A percentile compares a stretch with the other conserved stretches of the same genome.
These are phyloP conservation scores for Lypha dubia DNA, from an alignment of 2,888 invertebrate genomes.

Conservation along the genomic window DNA sequence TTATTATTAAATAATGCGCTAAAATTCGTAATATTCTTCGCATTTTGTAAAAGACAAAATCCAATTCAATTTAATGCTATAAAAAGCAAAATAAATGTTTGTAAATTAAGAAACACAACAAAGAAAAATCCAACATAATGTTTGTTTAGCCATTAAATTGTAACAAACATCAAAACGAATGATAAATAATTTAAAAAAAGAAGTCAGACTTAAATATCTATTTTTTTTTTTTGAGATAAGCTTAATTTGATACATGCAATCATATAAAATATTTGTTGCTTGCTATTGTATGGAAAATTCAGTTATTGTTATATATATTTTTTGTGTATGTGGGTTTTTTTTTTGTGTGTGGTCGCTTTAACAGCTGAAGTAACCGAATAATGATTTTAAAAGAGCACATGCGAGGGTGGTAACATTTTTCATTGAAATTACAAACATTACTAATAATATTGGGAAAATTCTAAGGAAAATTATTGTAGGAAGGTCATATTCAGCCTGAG, in stretches of 20 bases:
- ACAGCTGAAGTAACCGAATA: neutral
- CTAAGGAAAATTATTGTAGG: too few species aligned
- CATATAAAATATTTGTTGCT: neutral
- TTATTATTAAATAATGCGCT: too few species aligned
- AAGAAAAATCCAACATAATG: neutral
- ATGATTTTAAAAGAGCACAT: neutral
- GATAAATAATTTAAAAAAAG: neutral
- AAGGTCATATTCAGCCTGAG: too few species aligned
- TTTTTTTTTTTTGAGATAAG: too few species aligned
- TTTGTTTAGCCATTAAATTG: neutral
- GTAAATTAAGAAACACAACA: neutral
- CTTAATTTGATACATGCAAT: too few species aligned
- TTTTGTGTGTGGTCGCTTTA: neutral
- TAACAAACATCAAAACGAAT: neutral
- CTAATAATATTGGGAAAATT: too few species aligned
- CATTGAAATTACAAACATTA: too few species aligned
- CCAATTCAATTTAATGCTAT: too few species aligned
- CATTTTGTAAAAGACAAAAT: too few species aligned
- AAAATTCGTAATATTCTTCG: too few species aligned
- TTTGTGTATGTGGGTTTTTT: neutral
- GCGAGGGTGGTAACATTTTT: neutral
- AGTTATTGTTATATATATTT: neutral
- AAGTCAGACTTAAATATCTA: too few species aligned
- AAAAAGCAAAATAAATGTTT: neutral
- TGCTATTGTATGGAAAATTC: neutral